Evolutionary conservation across 1,140 invertebrate species (phyloP), one percentile per base, ranked within the genome.

Genomic region (Dinothrombium tinctorium): DNA sequence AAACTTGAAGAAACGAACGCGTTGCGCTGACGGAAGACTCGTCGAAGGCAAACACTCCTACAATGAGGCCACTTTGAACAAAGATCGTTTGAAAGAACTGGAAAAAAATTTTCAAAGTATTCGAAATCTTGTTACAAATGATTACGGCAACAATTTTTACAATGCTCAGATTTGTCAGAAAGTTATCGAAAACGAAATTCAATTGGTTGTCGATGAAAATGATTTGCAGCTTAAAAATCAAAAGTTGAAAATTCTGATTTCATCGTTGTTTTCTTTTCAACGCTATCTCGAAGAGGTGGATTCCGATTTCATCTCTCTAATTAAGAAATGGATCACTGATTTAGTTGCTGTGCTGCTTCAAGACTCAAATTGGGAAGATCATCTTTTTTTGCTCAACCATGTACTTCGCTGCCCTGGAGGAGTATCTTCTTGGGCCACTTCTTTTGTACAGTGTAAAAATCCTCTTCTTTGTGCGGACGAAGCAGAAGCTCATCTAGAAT

Each of bases 321-420:
- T 31, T 24, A 40, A 40, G 24, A 14, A 40, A 19, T 40, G 39
- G 39, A 32, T 40, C 8, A 7, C 26, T 8, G 6, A 21, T 20
- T 14, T 40, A 2, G 19, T 40, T 5, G 22, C 17, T 22, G 11
- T 12, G 6, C n/a, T 31, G 4, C n/a, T 31, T 19, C 8, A 19
- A 14, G 23, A 29, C 9, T 40, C 39, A 9, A 29, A 23, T 11
- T 17, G 9, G 11, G 35, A 42, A 2, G 43, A 47, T 37, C 15
- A 29, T 20, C 28, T 48, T 14, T 48, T 48, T 36, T 4, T 48
- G 8, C 33, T 48, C 1, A 45, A 44, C 40, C 43, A 46, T 14
- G 33, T 46, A 1, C 36, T 44, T 8, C 29, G 46, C 14, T 44
- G 46, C 29, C 38, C 46, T 9, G n/a, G 44, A 19, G 46, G 44